Evolutionary conservation across 2,797 vertebrate genomes (phyloP).

Genomic region (Takifugu ocellatus): DNA sequence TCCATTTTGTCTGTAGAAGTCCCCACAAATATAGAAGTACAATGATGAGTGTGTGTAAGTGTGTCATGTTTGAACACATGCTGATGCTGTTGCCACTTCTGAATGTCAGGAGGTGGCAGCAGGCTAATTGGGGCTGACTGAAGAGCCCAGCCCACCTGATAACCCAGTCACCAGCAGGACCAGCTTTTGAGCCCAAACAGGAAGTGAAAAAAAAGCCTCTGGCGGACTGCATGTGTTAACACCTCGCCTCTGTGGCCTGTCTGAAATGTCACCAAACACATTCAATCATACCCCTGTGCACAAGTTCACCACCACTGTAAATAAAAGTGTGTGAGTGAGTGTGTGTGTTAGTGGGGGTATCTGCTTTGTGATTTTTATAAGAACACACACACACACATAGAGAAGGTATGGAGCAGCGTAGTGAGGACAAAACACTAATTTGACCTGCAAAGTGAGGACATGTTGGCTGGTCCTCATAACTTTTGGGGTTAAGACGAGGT

Average conservation of each 20-base stretch:
- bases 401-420: no score
- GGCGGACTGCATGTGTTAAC: conserved; percentile 39
- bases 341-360: background rate
- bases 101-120: conserved; percentile 53
- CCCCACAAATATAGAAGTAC: background rate
- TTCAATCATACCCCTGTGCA: conserved; percentile 21
- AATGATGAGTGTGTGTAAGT: background rate
- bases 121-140: conserved; percentile 74
- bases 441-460: no score
- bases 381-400: background rate
- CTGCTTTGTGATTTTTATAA: conserved; percentile 32
- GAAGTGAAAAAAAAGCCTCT: conserved; percentile 29
- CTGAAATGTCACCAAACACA: conserved; percentile 66
- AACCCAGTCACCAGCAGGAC: conserved; percentile 68
- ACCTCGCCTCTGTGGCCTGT: conserved; percentile 46
- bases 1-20: no score
- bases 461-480: no score
- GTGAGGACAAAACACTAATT: no score
- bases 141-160: conserved; percentile 53
- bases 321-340: conserved; percentile 32
- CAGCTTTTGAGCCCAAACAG: conserved; percentile 39
- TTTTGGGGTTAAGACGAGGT: no score
- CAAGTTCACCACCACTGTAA: conserved; percentile 39
- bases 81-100: background rate
- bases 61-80: background rate